Conservation (phyloP, 2,797 vertebrate genomes). For the Varecia variegata region DNA sequence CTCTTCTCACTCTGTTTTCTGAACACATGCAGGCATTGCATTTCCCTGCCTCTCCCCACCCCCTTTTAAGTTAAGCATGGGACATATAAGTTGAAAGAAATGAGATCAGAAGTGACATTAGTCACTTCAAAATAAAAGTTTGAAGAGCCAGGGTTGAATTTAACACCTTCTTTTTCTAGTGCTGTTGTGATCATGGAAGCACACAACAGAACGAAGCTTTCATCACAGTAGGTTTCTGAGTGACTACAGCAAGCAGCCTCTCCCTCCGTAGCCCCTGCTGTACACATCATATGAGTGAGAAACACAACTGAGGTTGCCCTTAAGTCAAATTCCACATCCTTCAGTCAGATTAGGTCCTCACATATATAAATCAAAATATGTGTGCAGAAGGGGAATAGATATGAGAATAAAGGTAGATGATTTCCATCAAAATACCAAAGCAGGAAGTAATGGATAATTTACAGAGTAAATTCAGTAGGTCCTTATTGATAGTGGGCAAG, state of each 20-base stretch:
- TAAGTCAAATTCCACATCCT: background rate
- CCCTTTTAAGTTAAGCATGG: background rate
- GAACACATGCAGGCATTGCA: background rate
- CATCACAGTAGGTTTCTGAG: background rate
- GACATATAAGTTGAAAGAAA: background rate
- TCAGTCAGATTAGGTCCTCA: background rate
- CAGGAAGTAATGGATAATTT: background rate
- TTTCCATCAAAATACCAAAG: background rate
- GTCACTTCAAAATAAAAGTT: background rate
- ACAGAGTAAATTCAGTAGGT: background rate
- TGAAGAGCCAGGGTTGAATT: background rate
- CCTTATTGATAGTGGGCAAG: background rate
- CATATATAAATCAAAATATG: background rate
- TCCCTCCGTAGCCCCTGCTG: fast-evolving
- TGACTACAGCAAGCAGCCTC: background rate
- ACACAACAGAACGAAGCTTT: background rate
- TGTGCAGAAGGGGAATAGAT: background rate
- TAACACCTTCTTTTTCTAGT: background rate
- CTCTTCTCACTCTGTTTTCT: background rate
- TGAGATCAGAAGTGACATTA: background rate
- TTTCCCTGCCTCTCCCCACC: background rate
- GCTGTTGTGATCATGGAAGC: background rate
- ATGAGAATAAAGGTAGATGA: background rate
- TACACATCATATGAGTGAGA: background rate
- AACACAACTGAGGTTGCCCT: background rate